A percentile compares a stretch with the other conserved stretches of the same genome.
These are phyloP conservation scores for Andricus grossulariae DNA, from an alignment of 1,140 invertebrate species.

Conservation along the genomic window DNA sequence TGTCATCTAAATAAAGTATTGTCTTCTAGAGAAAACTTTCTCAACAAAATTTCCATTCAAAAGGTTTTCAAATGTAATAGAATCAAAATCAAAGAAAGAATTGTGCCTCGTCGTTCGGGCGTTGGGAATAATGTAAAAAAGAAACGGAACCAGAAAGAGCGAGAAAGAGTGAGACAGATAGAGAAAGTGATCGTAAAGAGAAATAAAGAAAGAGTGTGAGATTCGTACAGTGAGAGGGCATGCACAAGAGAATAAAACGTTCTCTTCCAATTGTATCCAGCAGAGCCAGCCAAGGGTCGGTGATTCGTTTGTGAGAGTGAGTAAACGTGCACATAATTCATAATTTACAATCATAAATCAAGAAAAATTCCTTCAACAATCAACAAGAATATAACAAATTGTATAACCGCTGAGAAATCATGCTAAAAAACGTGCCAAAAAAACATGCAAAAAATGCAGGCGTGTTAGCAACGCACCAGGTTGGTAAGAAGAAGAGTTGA, in stretches of 20 bases:
- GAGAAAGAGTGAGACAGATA: slow-evolving; percentile 42
- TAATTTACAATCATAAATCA: slow-evolving; percentile 50
- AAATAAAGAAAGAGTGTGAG: slow-evolving; percentile 43
- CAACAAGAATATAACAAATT: slow-evolving; percentile 34
- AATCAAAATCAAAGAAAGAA: slow-evolving; percentile 26
- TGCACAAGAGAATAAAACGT: slow-evolving; percentile 62
- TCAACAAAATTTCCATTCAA: slow-evolving; percentile 31
- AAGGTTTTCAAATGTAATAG: slow-evolving; percentile 22
- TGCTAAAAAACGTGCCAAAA: slow-evolving; percentile 59
- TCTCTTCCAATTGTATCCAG: slow-evolving; percentile 62
- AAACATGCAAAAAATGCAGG: slow-evolving; percentile 56
- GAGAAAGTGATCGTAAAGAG: slow-evolving; percentile 45
- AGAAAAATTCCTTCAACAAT: slow-evolving; percentile 52
- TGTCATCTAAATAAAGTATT: neutral
- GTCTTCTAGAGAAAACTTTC: neutral
- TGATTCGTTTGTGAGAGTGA: slow-evolving; percentile 61
- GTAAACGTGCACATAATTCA: slow-evolving; percentile 65
- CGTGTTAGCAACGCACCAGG: slow-evolving; percentile 5
- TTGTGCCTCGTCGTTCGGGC: slow-evolving; percentile 40
- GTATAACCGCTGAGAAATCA: slow-evolving; percentile 45
- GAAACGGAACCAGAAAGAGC: slow-evolving; percentile 45
- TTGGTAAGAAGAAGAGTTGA: slow-evolving; percentile 35
- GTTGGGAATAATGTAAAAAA: slow-evolving; percentile 42
- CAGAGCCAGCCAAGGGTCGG: slow-evolving; percentile 64
- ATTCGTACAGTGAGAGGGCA: slow-evolving; percentile 41